These are phyloP conservation scores for Boloria euphrosyne DNA, from an alignment of 2,888 invertebrate genomes.

Conservation along the genomic window DNA sequence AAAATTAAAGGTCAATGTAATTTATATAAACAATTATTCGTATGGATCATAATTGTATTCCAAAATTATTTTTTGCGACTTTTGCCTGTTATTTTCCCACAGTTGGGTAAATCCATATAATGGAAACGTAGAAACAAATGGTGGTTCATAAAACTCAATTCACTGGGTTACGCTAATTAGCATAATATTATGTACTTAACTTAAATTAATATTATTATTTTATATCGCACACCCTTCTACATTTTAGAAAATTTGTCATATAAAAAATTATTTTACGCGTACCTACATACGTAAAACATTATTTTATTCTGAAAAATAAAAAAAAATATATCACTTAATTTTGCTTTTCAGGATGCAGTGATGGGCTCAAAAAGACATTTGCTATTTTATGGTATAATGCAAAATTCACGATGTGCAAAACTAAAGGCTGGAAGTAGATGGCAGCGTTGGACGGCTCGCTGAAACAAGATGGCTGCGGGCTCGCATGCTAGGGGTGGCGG, in stretches of 20 bases:
- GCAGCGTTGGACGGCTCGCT: constrained; percentile 66
- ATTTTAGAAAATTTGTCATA: background rate
- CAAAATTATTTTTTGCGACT: background rate
- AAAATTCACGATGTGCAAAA: constrained; percentile 29
- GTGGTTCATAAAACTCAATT: constrained; percentile 15
- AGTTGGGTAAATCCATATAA: constrained; percentile 5
- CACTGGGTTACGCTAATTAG: constrained; percentile 9
- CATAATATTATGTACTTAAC: constrained; percentile 15
- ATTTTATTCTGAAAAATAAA: background rate
- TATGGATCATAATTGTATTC: too few relatives aligned
- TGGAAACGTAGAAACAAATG: constrained; percentile 14
- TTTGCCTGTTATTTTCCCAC: background rate
- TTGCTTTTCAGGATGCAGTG: constrained; percentile 29
- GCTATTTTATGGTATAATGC: constrained; percentile 26
- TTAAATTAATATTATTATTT: constrained; percentile 18
- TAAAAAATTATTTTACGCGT: too few relatives aligned
- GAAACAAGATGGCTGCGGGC: constrained; percentile 68
- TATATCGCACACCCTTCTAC: constrained; percentile 13
- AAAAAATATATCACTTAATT: too few relatives aligned
- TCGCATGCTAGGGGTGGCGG: constrained; percentile 63
- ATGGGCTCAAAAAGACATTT: constrained; percentile 26
- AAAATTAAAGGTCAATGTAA: too few relatives aligned
- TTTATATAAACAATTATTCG: background rate
- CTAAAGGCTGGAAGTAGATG: constrained; percentile 59
- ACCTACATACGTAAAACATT: background rate